Percentiles rank a stretch among this genome's conserved stretches.
These are phyloP conservation scores for Meteorus sp. DNA, from an alignment of 1,140 invertebrate species.

Conservation along the genomic window DNA sequence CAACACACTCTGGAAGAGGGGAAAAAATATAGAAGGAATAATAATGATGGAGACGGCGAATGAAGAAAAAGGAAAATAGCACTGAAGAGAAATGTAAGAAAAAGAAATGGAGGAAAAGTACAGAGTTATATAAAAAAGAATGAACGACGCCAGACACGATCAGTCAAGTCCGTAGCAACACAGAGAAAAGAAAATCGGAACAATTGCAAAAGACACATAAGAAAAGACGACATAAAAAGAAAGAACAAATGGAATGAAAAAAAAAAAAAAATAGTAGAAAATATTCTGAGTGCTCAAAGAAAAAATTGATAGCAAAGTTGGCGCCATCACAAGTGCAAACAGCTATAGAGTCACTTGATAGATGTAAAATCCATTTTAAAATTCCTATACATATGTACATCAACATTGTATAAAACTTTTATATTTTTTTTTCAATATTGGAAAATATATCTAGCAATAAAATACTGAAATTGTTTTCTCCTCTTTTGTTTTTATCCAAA, in stretches of 20 bases:
- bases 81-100: slow-evolving; percentile 9
- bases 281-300: not conserved
- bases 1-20: too few species aligned
- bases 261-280: not conserved
- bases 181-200: slow-evolving; percentile 2
- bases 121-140: not conserved
- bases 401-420: too few species aligned
- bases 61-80: not conserved
- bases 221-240: not conserved
- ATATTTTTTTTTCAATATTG: too few species aligned
- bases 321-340: not conserved
- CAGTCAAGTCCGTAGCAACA: slow-evolving; percentile 9
- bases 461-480: too few species aligned
- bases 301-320: not conserved
- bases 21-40: too few species aligned
- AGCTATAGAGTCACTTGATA: too few species aligned
- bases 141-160: slow-evolving; percentile 17
- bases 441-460: too few species aligned
- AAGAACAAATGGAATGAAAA: not conserved
- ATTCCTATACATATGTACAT: too few species aligned
- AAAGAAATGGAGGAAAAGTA: slow-evolving; percentile 8
- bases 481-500: too few species aligned
- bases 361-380: too few species aligned
- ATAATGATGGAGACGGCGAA: not conserved
- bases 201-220: not conserved